Evolutionary conservation across 2,888 invertebrate genomes (phyloP), one percentile per base, ranked within the genome.

Genomic region (Nomada ferruginata): DNA sequence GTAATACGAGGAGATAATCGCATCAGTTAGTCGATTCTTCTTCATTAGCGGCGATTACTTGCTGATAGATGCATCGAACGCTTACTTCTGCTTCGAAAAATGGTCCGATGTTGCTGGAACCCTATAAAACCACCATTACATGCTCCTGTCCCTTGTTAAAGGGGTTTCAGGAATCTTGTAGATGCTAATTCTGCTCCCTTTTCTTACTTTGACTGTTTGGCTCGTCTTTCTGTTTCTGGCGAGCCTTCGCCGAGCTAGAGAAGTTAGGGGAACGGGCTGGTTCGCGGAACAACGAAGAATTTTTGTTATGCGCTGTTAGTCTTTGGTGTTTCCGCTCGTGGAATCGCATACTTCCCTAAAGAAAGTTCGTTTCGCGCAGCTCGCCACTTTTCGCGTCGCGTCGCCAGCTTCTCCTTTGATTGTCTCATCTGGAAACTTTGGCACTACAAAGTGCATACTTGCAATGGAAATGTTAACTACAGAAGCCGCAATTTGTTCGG

Each of bases 251-350:
- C 9, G 3, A 15, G 66, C 15, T 52, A 15, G 29, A 20, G 4
- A 36, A 9, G 66, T 11, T 36, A 36, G 52, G n/a, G 15, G 65
- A 53, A 66, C 10, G 10, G 42, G 5, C 23, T 5, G 18, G 26
- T 69, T 59, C 57, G 57, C 29, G 52, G 65, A 66, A 68, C 59
- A 4, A 29, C 2, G 20, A 70, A 29, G 59, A 70, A 70, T 70
- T 70, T 60, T 60, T 70, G 23, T 55, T 68, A 68, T 23, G 36
- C 66, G 36, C 52, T 11, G 20, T 10, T 42, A 4, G 15, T 36
- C 29, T 36, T 15, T 20, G 13, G 3, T 0, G 29, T 29, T 70
- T 29, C n/a, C 57, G 26, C 9, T 20, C 47, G 15, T 36, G n/a
- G 26, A 11, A 15, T 36, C 47, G n/a, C 18, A 29, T 50, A 15